These are phyloP conservation scores for Trinorchestia longiramus DNA, from an alignment of 1,140 invertebrate species.

Conservation along the genomic window DNA sequence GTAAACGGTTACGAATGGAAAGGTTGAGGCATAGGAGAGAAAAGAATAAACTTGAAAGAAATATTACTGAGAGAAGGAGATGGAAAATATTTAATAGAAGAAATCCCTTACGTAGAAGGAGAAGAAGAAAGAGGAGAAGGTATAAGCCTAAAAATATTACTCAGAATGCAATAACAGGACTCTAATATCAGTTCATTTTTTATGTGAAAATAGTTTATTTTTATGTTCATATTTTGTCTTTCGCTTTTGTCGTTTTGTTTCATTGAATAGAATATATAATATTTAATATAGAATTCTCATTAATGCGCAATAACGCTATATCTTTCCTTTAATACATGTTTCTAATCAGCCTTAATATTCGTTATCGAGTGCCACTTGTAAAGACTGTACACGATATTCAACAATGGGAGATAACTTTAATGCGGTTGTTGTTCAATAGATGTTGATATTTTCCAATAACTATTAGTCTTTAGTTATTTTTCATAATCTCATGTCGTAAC, in stretches of 20 bases:
- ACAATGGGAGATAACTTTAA: background rate
- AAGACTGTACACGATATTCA: background rate
- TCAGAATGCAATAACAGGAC: background rate
- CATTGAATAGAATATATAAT: background rate
- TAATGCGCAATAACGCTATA: background rate
- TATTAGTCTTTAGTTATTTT: no score
- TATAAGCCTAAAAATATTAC: background rate
- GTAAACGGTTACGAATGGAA: background rate
- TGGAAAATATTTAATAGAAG: background rate
- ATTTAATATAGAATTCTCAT: background rate
- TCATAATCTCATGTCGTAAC: no score
- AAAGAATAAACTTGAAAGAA: background rate
- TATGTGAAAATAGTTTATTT: background rate
- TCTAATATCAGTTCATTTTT: background rate
- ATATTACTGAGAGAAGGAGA: background rate
- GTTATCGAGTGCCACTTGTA: background rate
- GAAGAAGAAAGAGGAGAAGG: background rate
- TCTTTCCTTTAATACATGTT: background rate
- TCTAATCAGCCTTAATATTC: background rate
- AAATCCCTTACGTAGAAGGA: background rate
- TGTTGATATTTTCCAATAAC: background rate
- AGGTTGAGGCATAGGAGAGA: background rate
- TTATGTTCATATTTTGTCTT: background rate
- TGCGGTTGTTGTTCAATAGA: background rate
- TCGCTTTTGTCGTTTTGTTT: background rate